Evolutionary conservation across 2,113 vertebrate species (phyloP).

Genomic region (Colistium nudipinnis): DNA sequence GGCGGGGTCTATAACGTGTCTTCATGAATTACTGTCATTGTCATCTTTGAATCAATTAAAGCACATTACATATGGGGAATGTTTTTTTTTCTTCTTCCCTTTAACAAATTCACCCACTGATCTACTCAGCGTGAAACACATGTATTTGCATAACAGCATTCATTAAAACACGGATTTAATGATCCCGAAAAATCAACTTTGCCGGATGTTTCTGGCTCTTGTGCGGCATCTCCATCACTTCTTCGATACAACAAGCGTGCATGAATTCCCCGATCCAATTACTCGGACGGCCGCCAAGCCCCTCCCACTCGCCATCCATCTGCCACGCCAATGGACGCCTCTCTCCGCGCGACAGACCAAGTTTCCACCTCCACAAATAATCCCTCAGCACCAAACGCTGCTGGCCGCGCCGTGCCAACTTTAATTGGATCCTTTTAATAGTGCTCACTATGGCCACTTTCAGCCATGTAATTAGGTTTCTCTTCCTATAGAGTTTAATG

Average conservation of each 20-base stretch:
- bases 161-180: slow-evolving; percentile 6
- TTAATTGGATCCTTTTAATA: slow-evolving; percentile 79
- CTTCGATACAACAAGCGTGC: slow-evolving; percentile 31
- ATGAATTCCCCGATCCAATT: slow-evolving; percentile 69
- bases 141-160: background rate
- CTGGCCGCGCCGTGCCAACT: slow-evolving; percentile 62
- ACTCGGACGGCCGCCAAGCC: slow-evolving; percentile 30
- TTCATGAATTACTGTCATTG: background rate
- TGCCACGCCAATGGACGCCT: slow-evolving; percentile 41
- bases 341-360: slow-evolving; percentile 50
- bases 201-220: background rate
- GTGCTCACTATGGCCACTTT: slow-evolving; percentile 74
- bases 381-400: slow-evolving; percentile 51
- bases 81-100: background rate
- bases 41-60: background rate
- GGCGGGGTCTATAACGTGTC: background rate
- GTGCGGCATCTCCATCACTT: background rate
- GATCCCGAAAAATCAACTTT: background rate
- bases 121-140: background rate
- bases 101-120: background rate
- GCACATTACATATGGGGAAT: background rate
- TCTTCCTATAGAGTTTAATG: slow-evolving; percentile 69
- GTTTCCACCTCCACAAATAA: slow-evolving; percentile 68
- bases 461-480: slow-evolving; percentile 74
- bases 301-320: slow-evolving; percentile 53